A percentile compares a stretch with the other conserved stretches of the same genome.
phyloP scores from a whole-genome alignment of 2,888 invertebrate genomes.

The Drosophila affinis region DNA sequence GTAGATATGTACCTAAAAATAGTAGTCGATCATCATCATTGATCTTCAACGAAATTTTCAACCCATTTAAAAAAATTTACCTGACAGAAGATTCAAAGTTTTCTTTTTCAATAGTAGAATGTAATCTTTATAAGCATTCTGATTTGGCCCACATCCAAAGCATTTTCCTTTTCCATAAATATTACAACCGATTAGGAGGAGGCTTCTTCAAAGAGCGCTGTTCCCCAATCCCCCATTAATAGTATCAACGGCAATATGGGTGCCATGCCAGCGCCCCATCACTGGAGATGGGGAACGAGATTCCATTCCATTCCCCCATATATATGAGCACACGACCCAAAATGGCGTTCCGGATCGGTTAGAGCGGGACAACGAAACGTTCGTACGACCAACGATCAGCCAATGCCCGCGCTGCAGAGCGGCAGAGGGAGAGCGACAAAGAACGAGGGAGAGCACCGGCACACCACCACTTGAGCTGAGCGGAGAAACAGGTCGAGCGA shows the following conservation, averaged over 20 bases:
- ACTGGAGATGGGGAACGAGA: conserved; percentile 14
- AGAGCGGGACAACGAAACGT: conserved; percentile 54
- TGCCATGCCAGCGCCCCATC: conserved; percentile 45
- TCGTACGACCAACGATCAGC: conserved; percentile 25
- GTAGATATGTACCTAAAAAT: background rate
- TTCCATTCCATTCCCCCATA: conserved; percentile 10
- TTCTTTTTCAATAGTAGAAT: conserved; percentile 10
- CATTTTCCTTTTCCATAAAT: conserved; percentile 55
- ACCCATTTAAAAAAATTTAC: background rate
- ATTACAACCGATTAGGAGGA: conserved; percentile 28
- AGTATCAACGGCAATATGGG: conserved; percentile 64
- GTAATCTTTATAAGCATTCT: conserved; percentile 44
- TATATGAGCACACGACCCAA: conserved; percentile 37
- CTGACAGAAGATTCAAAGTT: background rate
- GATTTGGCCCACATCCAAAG: conserved; percentile 50
- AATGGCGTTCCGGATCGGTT: conserved; percentile 56
- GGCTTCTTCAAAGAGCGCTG: conserved; percentile 57
- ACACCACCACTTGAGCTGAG: conserved; percentile 31
- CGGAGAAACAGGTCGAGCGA: conserved; percentile 57
- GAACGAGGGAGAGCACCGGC: conserved; percentile 31
- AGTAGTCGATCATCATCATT: background rate
- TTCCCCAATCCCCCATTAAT: conserved; percentile 41
- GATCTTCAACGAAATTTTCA: too few relatives aligned
- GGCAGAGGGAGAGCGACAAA: conserved; percentile 4
- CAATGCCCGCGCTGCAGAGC: conserved; percentile 52